Base-by-base conservation (phyloP, 1,140 invertebrate genomes). In the Solenopsis fugax region DNA sequence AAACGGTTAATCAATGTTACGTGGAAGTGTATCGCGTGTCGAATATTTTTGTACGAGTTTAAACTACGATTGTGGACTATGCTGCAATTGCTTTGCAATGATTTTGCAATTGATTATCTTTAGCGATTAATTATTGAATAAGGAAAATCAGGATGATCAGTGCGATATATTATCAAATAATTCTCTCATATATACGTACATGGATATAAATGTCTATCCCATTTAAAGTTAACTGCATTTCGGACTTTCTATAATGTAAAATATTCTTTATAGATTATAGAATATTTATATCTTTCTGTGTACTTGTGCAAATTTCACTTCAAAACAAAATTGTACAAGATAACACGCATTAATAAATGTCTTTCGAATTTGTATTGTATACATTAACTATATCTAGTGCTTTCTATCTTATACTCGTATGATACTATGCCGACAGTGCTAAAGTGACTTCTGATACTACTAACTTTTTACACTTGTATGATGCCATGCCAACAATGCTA, bases 151-250 rank as follows among this genome's bases (percentile, higher is more conserved):
- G 12, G 37, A 5, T 21, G 37, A 80, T 67, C 5, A 13, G 13
- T 41, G n/a, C n/a, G 12, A 80, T 80, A 54, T 54, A 69, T 80
- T 37, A 37, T 34, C 12, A 24, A n/a, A 37, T 78, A 34, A 64
- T 65, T 77, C 16, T 77, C 45, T 0, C 18, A 0, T n/a, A 37
- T 5, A 37, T 37, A 37, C 41, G 4, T 41, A 41, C 41, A 41
- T 41, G 41, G 7, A 41, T 41, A 29, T 29, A 29, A 29, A 29
- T 29, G 29, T 29, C 29, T 29, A 2, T 29, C 29, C 29, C 29
- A 29, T 29, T 29, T 29, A 29, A 29, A 29, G 29, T 29, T 29
- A 29, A 29, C 29, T 29, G 2, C 29, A 29, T 29, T 29, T 29
- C 29, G 2, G 29, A 29, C 29, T 29, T 29, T 29, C 29, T 29